Conservation (phyloP, 2,797 vertebrate species). For the Delichon dasypus region DNA sequence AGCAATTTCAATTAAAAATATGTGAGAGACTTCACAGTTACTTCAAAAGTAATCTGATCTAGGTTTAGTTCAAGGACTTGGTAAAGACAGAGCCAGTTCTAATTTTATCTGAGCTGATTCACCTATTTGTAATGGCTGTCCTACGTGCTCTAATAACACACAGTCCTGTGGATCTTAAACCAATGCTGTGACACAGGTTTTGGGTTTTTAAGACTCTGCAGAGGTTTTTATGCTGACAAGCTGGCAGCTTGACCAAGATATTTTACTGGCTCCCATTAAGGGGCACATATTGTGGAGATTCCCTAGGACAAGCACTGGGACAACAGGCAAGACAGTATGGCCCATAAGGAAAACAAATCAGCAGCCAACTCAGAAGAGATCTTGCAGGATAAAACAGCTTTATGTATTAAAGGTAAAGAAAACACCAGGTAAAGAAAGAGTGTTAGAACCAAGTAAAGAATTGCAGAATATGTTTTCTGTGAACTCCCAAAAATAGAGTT, state of each 20-base stretch:
- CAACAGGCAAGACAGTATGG: background rate
- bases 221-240: background rate
- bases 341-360: background rate
- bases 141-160: background rate
- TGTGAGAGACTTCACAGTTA: background rate
- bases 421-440: fast-evolving
- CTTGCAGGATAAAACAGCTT: background rate
- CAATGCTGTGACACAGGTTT: background rate
- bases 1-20: conserved; percentile 15
- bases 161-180: background rate
- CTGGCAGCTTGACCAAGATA: background rate
- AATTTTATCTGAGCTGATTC: conserved; percentile 36
- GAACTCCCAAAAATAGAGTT: background rate
- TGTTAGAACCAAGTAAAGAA: background rate
- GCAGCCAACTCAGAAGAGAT: background rate
- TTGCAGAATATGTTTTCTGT: background rate
- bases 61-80: conserved; percentile 59
- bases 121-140: background rate
- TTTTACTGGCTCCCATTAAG: background rate
- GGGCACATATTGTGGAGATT: background rate
- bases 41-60: conserved; percentile 1
- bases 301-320: background rate
- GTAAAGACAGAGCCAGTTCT: conserved; percentile 32
- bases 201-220: background rate
- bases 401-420: background rate